Evolutionary conservation across 2,888 invertebrate genomes (phyloP), one percentile per base, ranked within the genome.

Genomic region (Eupithecia pulchellata): DNA sequence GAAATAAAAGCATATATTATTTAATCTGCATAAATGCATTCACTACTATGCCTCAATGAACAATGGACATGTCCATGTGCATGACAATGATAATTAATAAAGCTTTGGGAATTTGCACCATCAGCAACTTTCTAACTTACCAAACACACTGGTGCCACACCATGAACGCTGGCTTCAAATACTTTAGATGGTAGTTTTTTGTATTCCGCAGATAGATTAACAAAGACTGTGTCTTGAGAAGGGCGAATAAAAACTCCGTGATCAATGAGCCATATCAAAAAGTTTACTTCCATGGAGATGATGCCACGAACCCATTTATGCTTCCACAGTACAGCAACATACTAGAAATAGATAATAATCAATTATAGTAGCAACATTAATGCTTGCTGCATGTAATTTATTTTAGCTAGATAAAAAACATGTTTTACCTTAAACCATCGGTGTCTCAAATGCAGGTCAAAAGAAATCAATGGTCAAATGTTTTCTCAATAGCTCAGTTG

Each of bases 151-250:
- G 90, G 89, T 20, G 78, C 75, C 6, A 89, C 87, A 39, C 90
- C 90, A 83, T 89, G 88, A 55, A 90, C 78, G 71, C 87, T 89
- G 9, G 89, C 90, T 78, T 90, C 89, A 82, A 90, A 89, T 0
- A 90, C 81, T 80, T 85, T 88, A 11, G 86, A 82, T 14, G 88
- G 89, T n/a, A 78, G 73, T 68, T 84, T 86, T 74, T 81, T 88
- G 63, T 83, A 83, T 11, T 86, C 80, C 1, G 75, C 11, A 5
- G 88, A 85, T 34, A 89, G 73, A 39, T 86, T 77, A 0, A 83
- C 77, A 69, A 78, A 85, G 6, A 86, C 74, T 11, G 84, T 86
- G 20, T 78, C 83, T 2, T 84, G 84, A 72, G 78, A 78, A 0
- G 87, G 84, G 1, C 84, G 77, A 57, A 89, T 71, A 73, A 79